These are phyloP conservation scores for Teleiodes luculella DNA, from an alignment of 2,888 invertebrate genomes.

Conservation along the genomic window DNA sequence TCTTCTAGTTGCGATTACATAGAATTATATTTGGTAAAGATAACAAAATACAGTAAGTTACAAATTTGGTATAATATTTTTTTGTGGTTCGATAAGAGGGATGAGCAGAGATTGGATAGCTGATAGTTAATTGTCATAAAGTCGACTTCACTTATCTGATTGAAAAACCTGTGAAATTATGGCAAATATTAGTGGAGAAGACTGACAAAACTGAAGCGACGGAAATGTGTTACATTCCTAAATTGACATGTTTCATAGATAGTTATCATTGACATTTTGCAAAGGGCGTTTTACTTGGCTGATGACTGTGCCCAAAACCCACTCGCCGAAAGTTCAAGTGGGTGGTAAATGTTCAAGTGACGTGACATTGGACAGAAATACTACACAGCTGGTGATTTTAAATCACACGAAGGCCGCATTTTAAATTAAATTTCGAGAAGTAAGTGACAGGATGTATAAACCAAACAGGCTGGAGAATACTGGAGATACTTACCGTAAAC, in stretches of 20 bases:
- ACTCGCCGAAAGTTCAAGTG: conserved; percentile 46
- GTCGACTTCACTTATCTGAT: too few species aligned
- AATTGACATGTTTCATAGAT: not conserved
- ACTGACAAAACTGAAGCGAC: not conserved
- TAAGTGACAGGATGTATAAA: conserved; percentile 14
- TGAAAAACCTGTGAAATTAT: too few species aligned
- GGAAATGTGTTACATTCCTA: not conserved
- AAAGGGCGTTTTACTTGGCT: conserved; percentile 25
- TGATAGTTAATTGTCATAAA: too few species aligned
- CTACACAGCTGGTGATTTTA: conserved; percentile 52
- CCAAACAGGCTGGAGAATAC: not conserved
- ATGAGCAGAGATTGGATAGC: too few species aligned
- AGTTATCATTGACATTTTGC: not conserved
- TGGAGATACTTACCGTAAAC: not conserved
- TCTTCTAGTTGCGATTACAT: too few species aligned
- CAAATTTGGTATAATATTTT: too few species aligned
- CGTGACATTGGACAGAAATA: conserved; percentile 66
- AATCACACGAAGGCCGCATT: conserved; percentile 38
- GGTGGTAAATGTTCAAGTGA: conserved; percentile 42
- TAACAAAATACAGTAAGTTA: too few species aligned
- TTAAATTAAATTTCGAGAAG: conserved; percentile 19
- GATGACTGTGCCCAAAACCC: conserved; percentile 20
- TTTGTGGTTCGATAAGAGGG: too few species aligned
- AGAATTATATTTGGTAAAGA: too few species aligned
- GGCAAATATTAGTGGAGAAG: too few species aligned